Evolutionary conservation across 2,113 vertebrate species (phyloP).

Genomic region (Myotis yumanensis): DNA sequence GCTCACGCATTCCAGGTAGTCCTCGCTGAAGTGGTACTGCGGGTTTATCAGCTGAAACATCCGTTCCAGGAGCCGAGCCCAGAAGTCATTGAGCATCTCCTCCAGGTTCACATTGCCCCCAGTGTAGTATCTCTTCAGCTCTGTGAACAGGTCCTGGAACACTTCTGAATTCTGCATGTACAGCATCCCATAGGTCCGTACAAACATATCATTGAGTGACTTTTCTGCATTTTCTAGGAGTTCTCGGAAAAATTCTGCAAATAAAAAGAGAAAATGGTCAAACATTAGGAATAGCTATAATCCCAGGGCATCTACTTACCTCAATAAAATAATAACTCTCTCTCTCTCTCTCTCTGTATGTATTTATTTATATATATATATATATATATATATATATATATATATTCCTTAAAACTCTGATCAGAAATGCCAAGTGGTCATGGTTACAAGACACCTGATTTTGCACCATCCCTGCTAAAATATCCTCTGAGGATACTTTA

Average conservation of each 20-base stretch:
- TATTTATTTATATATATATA: too few relatives aligned
- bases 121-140: constrained; percentile 96
- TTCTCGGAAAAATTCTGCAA: constrained; percentile 95
- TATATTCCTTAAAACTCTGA: constrained; percentile 53
- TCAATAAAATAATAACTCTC: neutral
- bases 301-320: neutral
- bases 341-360: too few relatives aligned
- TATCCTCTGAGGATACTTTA: neutral
- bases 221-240: constrained; percentile 96
- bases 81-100: constrained; percentile 98
- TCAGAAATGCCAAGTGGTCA: constrained; percentile 52
- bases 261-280: constrained; percentile 57
- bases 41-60: constrained; percentile 98
- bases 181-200: constrained; percentile 92
- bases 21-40: constrained; percentile 94
- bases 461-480: constrained; percentile 31
- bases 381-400: too few relatives aligned
- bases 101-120: constrained; percentile 97
- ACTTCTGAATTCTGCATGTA: constrained; percentile 97
- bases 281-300: neutral
- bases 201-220: constrained; percentile 95
- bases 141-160: constrained; percentile 96
- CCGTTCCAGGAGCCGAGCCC: constrained; percentile 93
- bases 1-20: constrained; percentile 97
- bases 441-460: neutral